Evolutionary conservation across 2,113 vertebrate species (phyloP), one percentile per base, ranked within the genome.

Genomic region (Brevimyrus niger): DNA sequence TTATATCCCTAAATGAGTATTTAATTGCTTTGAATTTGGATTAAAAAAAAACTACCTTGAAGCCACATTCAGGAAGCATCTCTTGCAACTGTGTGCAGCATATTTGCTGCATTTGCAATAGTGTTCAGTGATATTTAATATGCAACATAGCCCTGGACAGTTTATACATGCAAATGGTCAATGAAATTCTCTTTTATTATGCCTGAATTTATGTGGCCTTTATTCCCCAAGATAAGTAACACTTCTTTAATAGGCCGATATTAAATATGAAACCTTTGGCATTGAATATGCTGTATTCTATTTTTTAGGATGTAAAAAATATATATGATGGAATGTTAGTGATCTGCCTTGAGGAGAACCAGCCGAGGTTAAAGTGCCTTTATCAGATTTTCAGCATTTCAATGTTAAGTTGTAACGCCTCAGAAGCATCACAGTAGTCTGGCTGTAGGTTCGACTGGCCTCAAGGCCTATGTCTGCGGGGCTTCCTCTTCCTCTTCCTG

Each of bases 1-100:
- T 96, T 93, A 96, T 96, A 95, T 92, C 95, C 95, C 93, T 96
- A 94, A 96, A 95, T 90, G 96, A 95, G 96, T 96, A 93, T 92
- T 93, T 94, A 94, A 96, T 96, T 93, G 94, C 95, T 96, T 95
- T 94, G 94, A 95, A 94, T 95, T 93, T 88, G 88, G 88, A 51
- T 94, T 92, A n/a, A 80, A 80, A 76, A 76, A 76, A 80, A 88
- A 51, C 46, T 48, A 46, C 88, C 38, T 80, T 50, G 38, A 80
- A 88, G 46, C 65, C 46, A 88, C 19, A 19, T 46, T 73, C 55
- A 69, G 9, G 73, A 89, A 21, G 47, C 76, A 35, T 83, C 23
- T 83, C 48, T 47, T 46, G 50, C 80, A 61, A 44, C 80, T 47
- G 35, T 53, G 76, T 42, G 88, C 76, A 84, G 17, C 42, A n/a